Conservation (phyloP, 2,797 vertebrate genomes). For the Helostoma temminkii region DNA sequence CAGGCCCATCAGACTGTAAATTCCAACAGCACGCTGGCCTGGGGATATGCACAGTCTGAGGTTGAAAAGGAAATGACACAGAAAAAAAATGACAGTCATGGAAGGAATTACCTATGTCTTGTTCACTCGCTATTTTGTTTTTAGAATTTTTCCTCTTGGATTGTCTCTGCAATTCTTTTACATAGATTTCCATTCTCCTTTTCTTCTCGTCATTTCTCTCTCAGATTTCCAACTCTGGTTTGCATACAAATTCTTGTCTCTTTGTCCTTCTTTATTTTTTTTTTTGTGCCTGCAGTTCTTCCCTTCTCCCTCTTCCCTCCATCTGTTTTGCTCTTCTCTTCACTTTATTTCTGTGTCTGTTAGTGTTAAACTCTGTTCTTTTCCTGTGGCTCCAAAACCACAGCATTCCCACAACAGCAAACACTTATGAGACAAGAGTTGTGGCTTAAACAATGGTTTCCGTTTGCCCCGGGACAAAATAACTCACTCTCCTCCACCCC, state of each 20-base stretch:
- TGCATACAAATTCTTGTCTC: constrained; percentile 32
- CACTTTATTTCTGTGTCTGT: constrained; percentile 52
- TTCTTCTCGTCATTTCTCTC: constrained; percentile 13
- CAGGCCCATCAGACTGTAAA: constrained; percentile 81
- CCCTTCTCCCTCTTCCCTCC: constrained; percentile 29
- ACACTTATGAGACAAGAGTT: constrained; percentile 74
- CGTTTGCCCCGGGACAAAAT: constrained; percentile 70
- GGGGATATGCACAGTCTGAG: constrained; percentile 67
- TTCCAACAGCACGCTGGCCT: constrained; percentile 73
- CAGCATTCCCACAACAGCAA: constrained; percentile 74
- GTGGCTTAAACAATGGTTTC: constrained; percentile 78
- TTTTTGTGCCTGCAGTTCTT: constrained; percentile 12
- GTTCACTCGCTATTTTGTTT: constrained; percentile 31
- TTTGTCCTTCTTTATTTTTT: constrained; percentile 28
- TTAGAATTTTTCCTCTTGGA: not conserved
- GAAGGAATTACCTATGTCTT: constrained; percentile 44
- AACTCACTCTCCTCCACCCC: constrained; percentile 50
- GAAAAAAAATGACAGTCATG: constrained; percentile 45
- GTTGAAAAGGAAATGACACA: constrained; percentile 61
- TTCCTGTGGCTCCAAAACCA: constrained; percentile 64
- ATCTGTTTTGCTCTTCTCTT: constrained; percentile 26
- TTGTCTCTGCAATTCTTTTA: constrained; percentile 6
- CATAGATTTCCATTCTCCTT: not conserved
- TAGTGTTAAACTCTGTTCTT: constrained; percentile 45
- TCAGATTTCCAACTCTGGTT: constrained; percentile 34